Evolutionary conservation across 53 echinoderm and acorn worm genomes (phyloP).

Genomic region (Mesocentrotus franciscanus): DNA sequence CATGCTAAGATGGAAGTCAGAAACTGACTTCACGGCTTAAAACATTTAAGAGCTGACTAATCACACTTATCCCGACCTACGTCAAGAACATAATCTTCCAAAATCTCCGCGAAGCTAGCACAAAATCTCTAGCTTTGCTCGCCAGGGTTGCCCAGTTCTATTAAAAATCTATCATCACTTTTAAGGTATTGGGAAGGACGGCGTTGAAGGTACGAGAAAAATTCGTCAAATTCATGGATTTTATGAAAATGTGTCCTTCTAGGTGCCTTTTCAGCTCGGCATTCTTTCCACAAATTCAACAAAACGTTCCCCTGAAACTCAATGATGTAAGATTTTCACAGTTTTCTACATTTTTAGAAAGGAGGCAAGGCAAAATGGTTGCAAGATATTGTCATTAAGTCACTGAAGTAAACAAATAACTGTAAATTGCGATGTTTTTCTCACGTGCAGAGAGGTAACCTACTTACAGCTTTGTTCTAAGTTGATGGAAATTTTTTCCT

Average conservation of each 20-base stretch:
- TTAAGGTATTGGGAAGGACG: background rate
- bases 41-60: background rate
- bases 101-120: background rate
- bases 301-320: too few species aligned
- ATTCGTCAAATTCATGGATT: background rate
- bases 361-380: too few species aligned
- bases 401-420: too few species aligned
- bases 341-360: too few species aligned
- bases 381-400: too few species aligned
- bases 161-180: background rate
- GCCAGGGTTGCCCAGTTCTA: background rate
- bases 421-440: too few species aligned
- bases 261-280: background rate
- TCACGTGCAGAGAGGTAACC: too few species aligned
- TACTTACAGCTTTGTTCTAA: too few species aligned
- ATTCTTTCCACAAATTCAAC: too few species aligned
- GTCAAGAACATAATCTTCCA: slow-evolving; percentile 8
- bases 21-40: background rate
- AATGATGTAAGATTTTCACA: too few species aligned
- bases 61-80: slow-evolving; percentile 21
- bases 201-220: background rate
- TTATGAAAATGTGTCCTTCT: background rate
- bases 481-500: too few species aligned
- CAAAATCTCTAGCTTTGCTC: background rate
- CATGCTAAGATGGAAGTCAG: background rate